These are phyloP conservation scores for Cheilosia vernalis DNA, from an alignment of 2,888 invertebrate genomes.

Conservation along the genomic window DNA sequence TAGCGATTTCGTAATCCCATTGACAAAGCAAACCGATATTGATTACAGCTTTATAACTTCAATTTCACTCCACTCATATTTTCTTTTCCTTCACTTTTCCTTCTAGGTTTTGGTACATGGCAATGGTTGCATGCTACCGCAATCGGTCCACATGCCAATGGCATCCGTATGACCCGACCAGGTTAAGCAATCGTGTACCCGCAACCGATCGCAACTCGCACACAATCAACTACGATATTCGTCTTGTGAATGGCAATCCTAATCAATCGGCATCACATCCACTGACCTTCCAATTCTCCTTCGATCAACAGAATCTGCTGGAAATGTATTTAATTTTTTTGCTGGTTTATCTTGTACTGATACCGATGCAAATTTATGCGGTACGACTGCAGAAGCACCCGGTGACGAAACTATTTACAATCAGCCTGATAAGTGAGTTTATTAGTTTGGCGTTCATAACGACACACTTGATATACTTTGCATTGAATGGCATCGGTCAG, in stretches of 20 bases:
- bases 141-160: conserved; percentile 92
- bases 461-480: conserved; percentile 94
- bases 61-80: neutral
- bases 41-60: neutral
- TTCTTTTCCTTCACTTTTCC: conserved; percentile 17
- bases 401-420: conserved; percentile 94
- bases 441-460: conserved; percentile 94
- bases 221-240: conserved; percentile 92
- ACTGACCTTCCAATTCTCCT: conserved; percentile 97
- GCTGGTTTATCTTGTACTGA: conserved; percentile 92
- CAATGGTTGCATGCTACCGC: conserved; percentile 95
- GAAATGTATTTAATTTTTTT: conserved; percentile 95
- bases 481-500: conserved; percentile 94
- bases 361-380: conserved; percentile 96
- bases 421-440: conserved; percentile 93
- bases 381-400: conserved; percentile 94
- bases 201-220: conserved; percentile 78
- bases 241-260: conserved; percentile 98
- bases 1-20: neutral
- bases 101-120: conserved; percentile 96
- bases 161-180: conserved; percentile 88
- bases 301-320: conserved; percentile 96
- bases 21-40: neutral
- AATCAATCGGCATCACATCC: conserved; percentile 92
- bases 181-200: conserved; percentile 61